Evolutionary conservation across 1,140 invertebrate species (phyloP).

Genomic region (Rhyzopertha dominica): DNA sequence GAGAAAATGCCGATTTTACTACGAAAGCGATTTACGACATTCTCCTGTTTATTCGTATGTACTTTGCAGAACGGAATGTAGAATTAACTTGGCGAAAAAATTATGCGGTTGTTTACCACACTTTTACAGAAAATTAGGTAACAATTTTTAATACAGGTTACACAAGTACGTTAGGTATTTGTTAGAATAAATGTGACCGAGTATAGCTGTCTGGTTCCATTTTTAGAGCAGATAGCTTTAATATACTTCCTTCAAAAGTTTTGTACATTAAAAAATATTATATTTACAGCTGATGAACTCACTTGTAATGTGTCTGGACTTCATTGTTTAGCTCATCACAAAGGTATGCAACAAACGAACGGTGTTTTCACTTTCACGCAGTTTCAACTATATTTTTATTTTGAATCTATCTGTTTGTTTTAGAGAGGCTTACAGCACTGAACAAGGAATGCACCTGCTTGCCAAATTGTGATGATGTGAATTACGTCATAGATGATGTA

Average conservation of each 20-base stretch:
- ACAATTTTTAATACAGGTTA: too few relatives aligned
- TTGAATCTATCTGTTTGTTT: conserved; percentile 5
- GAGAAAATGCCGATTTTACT: conserved; percentile 57
- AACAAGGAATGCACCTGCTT: conserved; percentile 56
- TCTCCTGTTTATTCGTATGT: conserved; percentile 61
- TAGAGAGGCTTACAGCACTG: conserved; percentile 47
- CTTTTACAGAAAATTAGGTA: conserved; percentile 54
- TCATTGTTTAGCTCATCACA: conserved; percentile 53
- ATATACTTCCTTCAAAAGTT: too few relatives aligned
- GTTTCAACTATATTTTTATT: conserved; percentile 4
- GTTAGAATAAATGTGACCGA: too few relatives aligned
- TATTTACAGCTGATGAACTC: conserved; percentile 53
- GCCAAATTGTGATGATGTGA: conserved; percentile 59
- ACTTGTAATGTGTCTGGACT: conserved; percentile 57
- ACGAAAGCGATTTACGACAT: conserved; percentile 57
- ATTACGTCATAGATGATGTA: conserved; percentile 49
- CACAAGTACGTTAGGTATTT: too few relatives aligned
- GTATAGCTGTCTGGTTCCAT: too few relatives aligned
- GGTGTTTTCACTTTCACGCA: not conserved
- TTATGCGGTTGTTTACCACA: conserved; percentile 61
- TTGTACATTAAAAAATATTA: too few relatives aligned
- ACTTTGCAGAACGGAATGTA: conserved; percentile 61
- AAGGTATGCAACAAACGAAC: conserved; percentile 47
- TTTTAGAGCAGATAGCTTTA: too few relatives aligned
- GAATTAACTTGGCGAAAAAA: conserved; percentile 52